These are phyloP conservation scores for Clusia tigrina DNA, from an alignment of 2,888 invertebrate genomes.

Conservation along the genomic window DNA sequence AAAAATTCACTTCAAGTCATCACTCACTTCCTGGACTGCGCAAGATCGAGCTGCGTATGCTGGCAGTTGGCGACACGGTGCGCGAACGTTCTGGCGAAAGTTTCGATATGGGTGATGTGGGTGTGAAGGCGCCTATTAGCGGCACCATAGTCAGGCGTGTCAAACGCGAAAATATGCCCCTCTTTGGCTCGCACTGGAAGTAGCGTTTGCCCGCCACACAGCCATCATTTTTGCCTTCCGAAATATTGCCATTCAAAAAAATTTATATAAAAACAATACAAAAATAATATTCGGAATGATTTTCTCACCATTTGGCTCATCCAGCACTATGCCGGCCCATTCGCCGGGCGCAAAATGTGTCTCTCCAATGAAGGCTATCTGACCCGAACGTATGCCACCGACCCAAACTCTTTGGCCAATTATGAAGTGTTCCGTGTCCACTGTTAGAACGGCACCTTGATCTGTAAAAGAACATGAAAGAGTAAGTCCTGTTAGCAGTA, in stretches of 20 bases:
- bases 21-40: slow-evolving; percentile 60
- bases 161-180: slow-evolving; percentile 92
- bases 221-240: slow-evolving; percentile 98
- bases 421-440: slow-evolving; percentile 93
- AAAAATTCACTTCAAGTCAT: not conserved
- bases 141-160: slow-evolving; percentile 83
- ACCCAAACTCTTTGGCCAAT: slow-evolving; percentile 96
- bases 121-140: slow-evolving; percentile 68
- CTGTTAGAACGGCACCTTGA: slow-evolving; percentile 86
- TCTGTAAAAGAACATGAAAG: slow-evolving; percentile 61
- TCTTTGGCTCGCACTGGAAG: slow-evolving; percentile 91
- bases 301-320: slow-evolving; percentile 82
- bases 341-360: slow-evolving; percentile 98
- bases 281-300: slow-evolving; percentile 28
- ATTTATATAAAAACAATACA: slow-evolving; percentile 24
- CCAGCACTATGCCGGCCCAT: slow-evolving; percentile 97
- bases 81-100: slow-evolving; percentile 60
- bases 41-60: slow-evolving; percentile 55
- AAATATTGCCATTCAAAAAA: too few relatives aligned
- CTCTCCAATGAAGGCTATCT: slow-evolving; percentile 86
- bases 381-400: slow-evolving; percentile 88
- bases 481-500: too few relatives aligned
- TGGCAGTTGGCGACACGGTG: slow-evolving; percentile 62
- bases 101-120: slow-evolving; percentile 52
- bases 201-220: slow-evolving; percentile 91